These are phyloP conservation scores for Phytoseiulus persimilis DNA, from an alignment of 2,888 invertebrate genomes.

Conservation along the genomic window DNA sequence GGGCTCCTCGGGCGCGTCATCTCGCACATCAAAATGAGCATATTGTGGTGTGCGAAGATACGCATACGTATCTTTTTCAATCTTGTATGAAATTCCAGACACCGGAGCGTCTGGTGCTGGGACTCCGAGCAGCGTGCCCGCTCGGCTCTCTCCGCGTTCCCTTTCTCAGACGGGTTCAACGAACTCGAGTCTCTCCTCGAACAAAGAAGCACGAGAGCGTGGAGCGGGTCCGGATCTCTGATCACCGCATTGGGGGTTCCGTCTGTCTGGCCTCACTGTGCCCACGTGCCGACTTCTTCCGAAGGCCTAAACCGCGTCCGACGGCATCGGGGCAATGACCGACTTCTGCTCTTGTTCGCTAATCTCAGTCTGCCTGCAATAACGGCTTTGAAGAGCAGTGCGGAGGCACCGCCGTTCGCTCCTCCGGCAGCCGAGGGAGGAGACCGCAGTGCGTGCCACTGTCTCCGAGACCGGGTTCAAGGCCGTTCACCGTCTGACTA, in stretches of 20 bases:
- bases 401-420: background rate
- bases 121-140: background rate
- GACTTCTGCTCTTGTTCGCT: background rate
- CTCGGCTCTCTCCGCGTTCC: background rate
- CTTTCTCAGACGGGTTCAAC: background rate
- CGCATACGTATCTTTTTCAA: background rate
- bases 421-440: background rate
- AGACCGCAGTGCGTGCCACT: background rate
- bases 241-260: background rate
- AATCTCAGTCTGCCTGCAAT: background rate
- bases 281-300: background rate
- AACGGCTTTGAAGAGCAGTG: background rate
- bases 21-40: background rate
- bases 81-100: background rate
- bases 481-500: constrained; percentile 37
- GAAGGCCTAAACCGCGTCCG: background rate
- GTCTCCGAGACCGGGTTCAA: constrained; percentile 13
- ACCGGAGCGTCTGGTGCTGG: background rate
- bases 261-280: background rate
- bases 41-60: background rate
- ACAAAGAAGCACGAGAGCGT: background rate
- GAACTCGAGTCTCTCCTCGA: background rate
- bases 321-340: background rate
- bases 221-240: background rate
- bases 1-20: background rate